Evolutionary conservation across 2,797 vertebrate species (phyloP), one percentile per base, ranked within the genome.

Genomic region (Cetoscarus ocellatus): DNA sequence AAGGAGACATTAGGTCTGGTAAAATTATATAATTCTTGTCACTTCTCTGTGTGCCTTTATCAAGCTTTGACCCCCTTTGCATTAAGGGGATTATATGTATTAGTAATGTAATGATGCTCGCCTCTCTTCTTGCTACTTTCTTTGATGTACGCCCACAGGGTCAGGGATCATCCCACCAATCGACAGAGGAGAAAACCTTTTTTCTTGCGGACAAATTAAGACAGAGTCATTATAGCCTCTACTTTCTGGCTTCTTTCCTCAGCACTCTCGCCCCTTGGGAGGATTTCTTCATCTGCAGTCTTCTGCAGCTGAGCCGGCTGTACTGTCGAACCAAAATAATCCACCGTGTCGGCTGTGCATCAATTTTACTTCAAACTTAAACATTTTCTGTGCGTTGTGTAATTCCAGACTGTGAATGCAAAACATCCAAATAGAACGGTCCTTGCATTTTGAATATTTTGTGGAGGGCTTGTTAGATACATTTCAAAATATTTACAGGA

Each of bases 51-150:
- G 35, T 88, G 86, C 51, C 77, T 71, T 68, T 79, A 90, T 90
- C 85, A 86, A 84, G 82, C 77, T 60, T 62, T 77, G 85, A 87
- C 87, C 86, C 62, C 74, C 80, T 80, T 84, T 90, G 81, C 86
- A 86, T 89, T 84, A 53, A 44, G 63, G 81, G 83, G 89, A 89
- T 92, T 91, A 86, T 63, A 79, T 75, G 71, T 66, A 67, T 91
- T 82, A 83, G 79, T 70, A 79, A 86, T 80, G 80, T 84, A 92
- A 91, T 88, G 85, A 93, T 85, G 81, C 83, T 70, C 63, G 57
- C 39, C 45, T 54, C 70, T 73, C 71, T 69, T 44, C 34, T 15
- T 60, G 67, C 79, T 44, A 54, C 43, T 62, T 67, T 66, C 86
- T 86, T 87, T 84, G 66, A 92, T 77, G 80, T 82, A 62, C 38